Evolutionary conservation across 2,888 invertebrate species (phyloP).

Genomic region (Seladonia tumulorum): DNA sequence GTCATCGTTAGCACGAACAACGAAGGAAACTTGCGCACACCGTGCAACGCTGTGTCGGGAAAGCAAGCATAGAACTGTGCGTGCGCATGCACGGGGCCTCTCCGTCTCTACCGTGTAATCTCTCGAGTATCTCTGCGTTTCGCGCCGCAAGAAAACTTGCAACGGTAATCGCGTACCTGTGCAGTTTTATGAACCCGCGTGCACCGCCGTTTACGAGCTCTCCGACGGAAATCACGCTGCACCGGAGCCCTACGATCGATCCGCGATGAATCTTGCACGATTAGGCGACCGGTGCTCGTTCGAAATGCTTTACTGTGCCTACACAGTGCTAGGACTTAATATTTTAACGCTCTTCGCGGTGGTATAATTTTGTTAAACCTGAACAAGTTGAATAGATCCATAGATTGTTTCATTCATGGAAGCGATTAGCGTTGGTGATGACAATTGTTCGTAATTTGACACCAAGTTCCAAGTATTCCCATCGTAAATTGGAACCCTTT

Average conservation of each 20-base stretch:
- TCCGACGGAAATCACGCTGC: constrained; percentile 28
- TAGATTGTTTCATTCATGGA: too few species aligned
- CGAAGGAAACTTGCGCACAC: constrained; percentile 44
- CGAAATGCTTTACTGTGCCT: neutral
- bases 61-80: constrained; percentile 41
- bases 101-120: constrained; percentile 51
- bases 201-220: constrained; percentile 33
- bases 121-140: constrained; percentile 58
- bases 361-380: too few species aligned
- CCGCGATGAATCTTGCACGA: constrained; percentile 22
- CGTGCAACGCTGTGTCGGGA: constrained; percentile 32
- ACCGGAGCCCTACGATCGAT: constrained; percentile 16
- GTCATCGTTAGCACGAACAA: constrained; percentile 23
- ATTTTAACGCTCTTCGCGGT: neutral
- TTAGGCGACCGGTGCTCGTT: neutral
- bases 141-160: constrained; percentile 50
- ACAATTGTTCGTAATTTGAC: too few species aligned
- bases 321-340: neutral
- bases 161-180: constrained; percentile 54
- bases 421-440: too few species aligned
- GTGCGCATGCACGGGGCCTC: constrained; percentile 40
- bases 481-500: too few species aligned
- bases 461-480: too few species aligned
- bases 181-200: constrained; percentile 33
- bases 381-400: too few species aligned